These are phyloP conservation scores for Sarcophaga peregrina DNA, from an alignment of 1,140 invertebrate genomes.

Conservation along the genomic window DNA sequence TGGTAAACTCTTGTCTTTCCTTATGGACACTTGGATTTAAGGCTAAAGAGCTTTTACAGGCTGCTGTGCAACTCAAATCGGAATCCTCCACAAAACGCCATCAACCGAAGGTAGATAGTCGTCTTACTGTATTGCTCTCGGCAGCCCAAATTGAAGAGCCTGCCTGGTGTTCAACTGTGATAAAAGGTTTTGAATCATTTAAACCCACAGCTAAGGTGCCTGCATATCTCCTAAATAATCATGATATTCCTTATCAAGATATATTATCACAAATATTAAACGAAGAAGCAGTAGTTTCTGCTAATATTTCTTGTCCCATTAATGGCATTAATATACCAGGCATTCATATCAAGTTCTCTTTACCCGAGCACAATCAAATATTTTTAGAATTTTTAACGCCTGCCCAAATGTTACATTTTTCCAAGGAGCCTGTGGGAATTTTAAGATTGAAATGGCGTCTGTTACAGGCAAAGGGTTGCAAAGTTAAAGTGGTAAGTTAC, in stretches of 20 bases:
- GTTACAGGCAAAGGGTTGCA: conserved; percentile 53
- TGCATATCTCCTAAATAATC: conserved; percentile 52
- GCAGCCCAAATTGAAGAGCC: conserved; percentile 58
- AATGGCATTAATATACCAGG: conserved; percentile 59
- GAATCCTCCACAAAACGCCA: conserved; percentile 41
- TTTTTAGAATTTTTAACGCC: conserved; percentile 55
- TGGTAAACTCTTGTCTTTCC: conserved; percentile 58
- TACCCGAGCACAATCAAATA: conserved; percentile 42
- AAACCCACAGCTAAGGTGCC: conserved; percentile 53
- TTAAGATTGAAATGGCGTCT: conserved; percentile 55
- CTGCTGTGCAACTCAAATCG: conserved; percentile 52
- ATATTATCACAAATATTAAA: conserved; percentile 49
- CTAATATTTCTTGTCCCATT: conserved; percentile 58
- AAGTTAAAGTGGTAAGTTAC: conserved; percentile 56
- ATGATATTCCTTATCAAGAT: conserved; percentile 39
- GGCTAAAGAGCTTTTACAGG: conserved; percentile 54
- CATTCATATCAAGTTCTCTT: conserved; percentile 50
- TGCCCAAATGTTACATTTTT: conserved; percentile 53
- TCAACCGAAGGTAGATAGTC: conserved; percentile 61
- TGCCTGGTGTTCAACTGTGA: conserved; percentile 25
- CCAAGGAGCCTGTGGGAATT: conserved; percentile 51
- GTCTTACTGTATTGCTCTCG: conserved; percentile 53
- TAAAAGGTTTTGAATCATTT: conserved; percentile 48
- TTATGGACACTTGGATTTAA: conserved; percentile 54
- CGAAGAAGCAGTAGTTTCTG: conserved; percentile 50